Percentiles rank a stretch among this genome's conserved stretches.
Evolutionary conservation across 92 coral and sea anemone species (phyloP).

Genomic region (Epizoanthus fatuus): DNA sequence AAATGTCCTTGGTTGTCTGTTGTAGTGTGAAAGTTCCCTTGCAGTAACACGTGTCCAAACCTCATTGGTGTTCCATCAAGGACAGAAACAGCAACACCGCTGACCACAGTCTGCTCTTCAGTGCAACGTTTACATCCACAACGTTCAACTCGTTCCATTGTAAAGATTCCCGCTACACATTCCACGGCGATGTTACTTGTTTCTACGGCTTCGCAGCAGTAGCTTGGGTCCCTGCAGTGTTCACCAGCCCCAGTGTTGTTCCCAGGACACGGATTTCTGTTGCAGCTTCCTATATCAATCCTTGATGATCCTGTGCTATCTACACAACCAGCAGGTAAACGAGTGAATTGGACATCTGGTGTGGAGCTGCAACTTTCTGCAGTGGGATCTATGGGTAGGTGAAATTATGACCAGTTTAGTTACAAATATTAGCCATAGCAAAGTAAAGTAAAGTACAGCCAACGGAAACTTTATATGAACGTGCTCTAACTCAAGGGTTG

Average conservation of each 20-base stretch:
- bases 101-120: slow-evolving; percentile 2
- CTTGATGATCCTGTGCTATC: slow-evolving; percentile 19
- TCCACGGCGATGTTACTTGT: slow-evolving; percentile 8
- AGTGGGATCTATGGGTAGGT: slow-evolving; percentile 4
- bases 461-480: no score
- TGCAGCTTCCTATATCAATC: slow-evolving; percentile 48
- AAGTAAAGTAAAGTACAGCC: no score
- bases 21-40: slow-evolving; percentile 21
- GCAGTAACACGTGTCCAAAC: slow-evolving; percentile 42
- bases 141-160: slow-evolving; percentile 15
- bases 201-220: slow-evolving; percentile 40
- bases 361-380: slow-evolving; percentile 38
- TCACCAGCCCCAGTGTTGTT: no score
- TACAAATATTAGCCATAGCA: no score
- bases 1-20: slow-evolving; percentile 45
- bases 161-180: slow-evolving; percentile 22
- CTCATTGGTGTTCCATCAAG: slow-evolving; percentile 37
- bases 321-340: slow-evolving; percentile 56
- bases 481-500: no score
- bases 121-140: slow-evolving; percentile 50
- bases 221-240: background rate
- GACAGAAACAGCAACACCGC: slow-evolving; percentile 51
- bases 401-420: background rate
- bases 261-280: slow-evolving; percentile 27
- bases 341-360: background rate